These are phyloP conservation scores for Neodiprion pinetum DNA, from an alignment of 1,140 invertebrate species.

Conservation along the genomic window DNA sequence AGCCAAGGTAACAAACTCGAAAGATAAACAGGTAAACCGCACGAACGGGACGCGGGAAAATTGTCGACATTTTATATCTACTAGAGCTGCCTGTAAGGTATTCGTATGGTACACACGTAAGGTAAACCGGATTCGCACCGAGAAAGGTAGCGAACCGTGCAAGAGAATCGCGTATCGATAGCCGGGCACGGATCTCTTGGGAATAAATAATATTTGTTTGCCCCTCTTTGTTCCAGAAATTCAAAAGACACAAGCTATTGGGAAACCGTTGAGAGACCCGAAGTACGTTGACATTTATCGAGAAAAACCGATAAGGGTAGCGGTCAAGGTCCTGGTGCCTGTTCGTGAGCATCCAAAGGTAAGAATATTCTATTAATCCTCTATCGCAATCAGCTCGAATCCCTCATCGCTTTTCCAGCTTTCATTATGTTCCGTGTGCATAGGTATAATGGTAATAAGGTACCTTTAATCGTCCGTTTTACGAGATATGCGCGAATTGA, in stretches of 20 bases:
- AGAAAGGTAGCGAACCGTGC: too few relatives aligned
- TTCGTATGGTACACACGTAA: too few relatives aligned
- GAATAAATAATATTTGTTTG: not conserved
- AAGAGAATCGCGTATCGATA: too few relatives aligned
- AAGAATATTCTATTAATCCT: slow-evolving; percentile 35
- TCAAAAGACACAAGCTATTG: slow-evolving; percentile 67
- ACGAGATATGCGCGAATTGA: too few relatives aligned
- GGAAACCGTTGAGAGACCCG: slow-evolving; percentile 67
- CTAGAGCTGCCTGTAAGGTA: too few relatives aligned
- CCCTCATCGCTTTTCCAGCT: not conserved
- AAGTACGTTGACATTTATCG: slow-evolving; percentile 86
- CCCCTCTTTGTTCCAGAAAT: slow-evolving; percentile 65
- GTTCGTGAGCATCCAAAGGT: slow-evolving; percentile 89
- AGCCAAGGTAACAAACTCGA: not conserved
- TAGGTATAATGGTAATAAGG: too few relatives aligned
- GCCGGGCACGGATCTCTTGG: not conserved
- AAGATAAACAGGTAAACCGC: not conserved
- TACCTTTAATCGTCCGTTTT: too few relatives aligned
- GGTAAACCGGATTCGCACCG: too few relatives aligned
- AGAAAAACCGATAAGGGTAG: slow-evolving; percentile 83
- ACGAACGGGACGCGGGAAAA: not conserved
- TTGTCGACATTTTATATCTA: not conserved
- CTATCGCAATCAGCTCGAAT: not conserved
- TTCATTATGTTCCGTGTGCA: too few relatives aligned
- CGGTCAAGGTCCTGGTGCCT: slow-evolving; percentile 85